Evolutionary conservation across 2,888 invertebrate species (phyloP).

Genomic region (Netelia inedita): DNA sequence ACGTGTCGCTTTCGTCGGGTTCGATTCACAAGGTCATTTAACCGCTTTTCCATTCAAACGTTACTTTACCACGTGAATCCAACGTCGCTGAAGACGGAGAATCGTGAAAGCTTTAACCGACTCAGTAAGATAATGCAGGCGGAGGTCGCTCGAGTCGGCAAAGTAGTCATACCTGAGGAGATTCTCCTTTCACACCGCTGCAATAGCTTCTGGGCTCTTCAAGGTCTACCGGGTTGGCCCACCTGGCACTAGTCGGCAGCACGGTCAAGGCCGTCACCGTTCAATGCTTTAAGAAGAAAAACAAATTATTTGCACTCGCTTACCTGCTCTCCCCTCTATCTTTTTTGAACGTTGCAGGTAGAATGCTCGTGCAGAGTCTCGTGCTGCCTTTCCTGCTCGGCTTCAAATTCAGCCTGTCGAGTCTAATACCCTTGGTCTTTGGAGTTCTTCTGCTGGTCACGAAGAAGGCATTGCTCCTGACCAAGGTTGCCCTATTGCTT

Average conservation of each 20-base stretch:
- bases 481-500: constrained; percentile 91
- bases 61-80: background rate
- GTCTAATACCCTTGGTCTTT: constrained; percentile 90
- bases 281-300: background rate
- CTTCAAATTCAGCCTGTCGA: constrained; percentile 92
- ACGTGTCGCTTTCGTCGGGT: too few species aligned
- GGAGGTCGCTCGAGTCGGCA: constrained; percentile 37
- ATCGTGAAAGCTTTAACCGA: background rate
- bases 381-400: constrained; percentile 92
- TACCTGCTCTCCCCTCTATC: constrained; percentile 25
- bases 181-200: constrained; percentile 5
- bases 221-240: constrained; percentile 66
- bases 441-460: constrained; percentile 90
- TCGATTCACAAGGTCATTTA: background rate
- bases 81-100: background rate
- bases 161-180: constrained; percentile 30
- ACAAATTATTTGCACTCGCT: background rate
- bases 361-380: constrained; percentile 90
- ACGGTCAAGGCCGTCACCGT: constrained; percentile 78
- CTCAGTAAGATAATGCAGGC: constrained; percentile 51
- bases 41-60: background rate
- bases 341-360: constrained; percentile 87
- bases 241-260: constrained; percentile 77
- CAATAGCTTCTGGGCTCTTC: constrained; percentile 46
- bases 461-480: constrained; percentile 92